Evolutionary conservation across 2,113 vertebrate species (phyloP).

Genomic region (Notothenia rossii): DNA sequence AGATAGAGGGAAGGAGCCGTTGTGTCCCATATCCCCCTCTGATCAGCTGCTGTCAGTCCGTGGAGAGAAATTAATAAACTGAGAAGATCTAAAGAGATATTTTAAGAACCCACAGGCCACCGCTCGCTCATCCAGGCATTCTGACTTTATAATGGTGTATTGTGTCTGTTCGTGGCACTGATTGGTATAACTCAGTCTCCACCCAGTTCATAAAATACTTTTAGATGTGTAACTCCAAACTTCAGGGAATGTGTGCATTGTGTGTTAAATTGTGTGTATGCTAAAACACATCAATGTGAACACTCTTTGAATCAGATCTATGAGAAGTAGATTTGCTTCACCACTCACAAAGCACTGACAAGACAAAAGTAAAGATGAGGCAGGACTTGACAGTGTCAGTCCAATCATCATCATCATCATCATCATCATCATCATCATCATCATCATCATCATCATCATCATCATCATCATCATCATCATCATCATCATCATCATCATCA

Average conservation of each 20-base stretch:
- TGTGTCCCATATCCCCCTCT: constrained; percentile 50
- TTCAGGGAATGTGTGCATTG: background rate
- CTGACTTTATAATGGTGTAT: constrained; percentile 7
- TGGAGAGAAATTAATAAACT: constrained; percentile 44
- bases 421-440: too few relatives aligned
- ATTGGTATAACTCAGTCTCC: constrained; percentile 2
- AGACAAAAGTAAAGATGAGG: background rate
- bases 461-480: too few relatives aligned
- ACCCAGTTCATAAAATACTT: background rate
- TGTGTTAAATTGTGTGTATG: background rate
- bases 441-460: too few relatives aligned
- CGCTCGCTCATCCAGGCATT: constrained; percentile 28
- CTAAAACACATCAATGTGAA: background rate
- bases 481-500: too few relatives aligned
- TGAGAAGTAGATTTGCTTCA: background rate
- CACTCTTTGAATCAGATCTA: background rate
- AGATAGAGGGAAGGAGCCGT: constrained; percentile 31
- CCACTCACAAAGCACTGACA: background rate
- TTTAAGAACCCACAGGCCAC: constrained; percentile 16
- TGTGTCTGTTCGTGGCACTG: background rate
- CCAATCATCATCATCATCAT: too few relatives aligned
- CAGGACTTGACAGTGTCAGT: background rate
- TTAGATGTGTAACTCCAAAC: background rate
- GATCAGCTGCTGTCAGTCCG: constrained; percentile 61
- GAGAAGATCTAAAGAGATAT: constrained; percentile 22